Evolutionary conservation across 2,113 vertebrate genomes (phyloP), one percentile per base, ranked within the genome.

Genomic region (Lepidiolamprologus cunningtoni): DNA sequence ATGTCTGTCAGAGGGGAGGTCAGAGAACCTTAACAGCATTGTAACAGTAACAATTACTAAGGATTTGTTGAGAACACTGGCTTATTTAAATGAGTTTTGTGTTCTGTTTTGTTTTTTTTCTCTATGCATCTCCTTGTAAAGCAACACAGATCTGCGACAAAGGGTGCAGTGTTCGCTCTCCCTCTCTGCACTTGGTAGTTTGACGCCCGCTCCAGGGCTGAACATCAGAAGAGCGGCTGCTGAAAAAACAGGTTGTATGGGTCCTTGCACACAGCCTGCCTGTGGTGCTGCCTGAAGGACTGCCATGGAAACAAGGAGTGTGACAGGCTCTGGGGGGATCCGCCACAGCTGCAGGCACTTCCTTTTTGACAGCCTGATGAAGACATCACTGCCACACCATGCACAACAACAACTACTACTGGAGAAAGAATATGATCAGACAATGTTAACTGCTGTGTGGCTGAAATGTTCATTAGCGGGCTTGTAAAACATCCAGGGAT

Each of bases 231-330:
- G 90, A 95, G 94, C 91, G 95, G 91, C 94, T 95, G 94, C 93
- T 92, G 94, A 94, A 94, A 95, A 96, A 97, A 96, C 96, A 97
- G 96, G 96, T 97, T 97, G 97, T 95, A 96, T 94, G 96, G 96
- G 95, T 96, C 95, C 96, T 96, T 88, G 95, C 95, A 89, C 95
- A 95, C 95, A 96, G 96, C 89, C 95, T 95, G 96, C 96, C 97
- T 95, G 94, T 96, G 96, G 97, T 96, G 96, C 95, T 95, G 96
- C 96, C 96, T 96, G 96, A 97, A 97, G 96, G 96, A 96, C 95
- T 96, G 96, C 96, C 97, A 97, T 97, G 97, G 96, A 97, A 97
- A 97, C 96, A 95, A 96, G 96, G 91, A 95, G 96, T 95, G 95
- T 96, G 96, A 97, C 96, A 96, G 96, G 96, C 96, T 96, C 96